A percentile compares a stretch with the other conserved stretches of the same genome.
These are phyloP conservation scores for Paramuricea clavata DNA, from an alignment of 92 coral and sea anemone genomes.

Conservation along the genomic window DNA sequence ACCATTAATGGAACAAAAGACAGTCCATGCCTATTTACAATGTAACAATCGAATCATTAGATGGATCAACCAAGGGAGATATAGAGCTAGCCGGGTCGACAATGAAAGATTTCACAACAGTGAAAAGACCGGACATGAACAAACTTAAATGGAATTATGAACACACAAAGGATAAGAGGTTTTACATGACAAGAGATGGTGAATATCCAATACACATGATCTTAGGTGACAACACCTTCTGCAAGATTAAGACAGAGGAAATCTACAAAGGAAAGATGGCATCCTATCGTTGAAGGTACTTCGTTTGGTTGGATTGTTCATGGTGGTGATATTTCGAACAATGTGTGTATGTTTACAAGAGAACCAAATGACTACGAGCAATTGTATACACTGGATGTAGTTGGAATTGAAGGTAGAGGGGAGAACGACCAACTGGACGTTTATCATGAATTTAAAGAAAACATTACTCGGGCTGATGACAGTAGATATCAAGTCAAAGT, in stretches of 20 bases:
- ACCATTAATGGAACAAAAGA: conserved; percentile 52
- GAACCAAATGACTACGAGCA: conserved; percentile 15
- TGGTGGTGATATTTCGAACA: conserved; percentile 49
- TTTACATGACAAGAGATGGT: conserved; percentile 50
- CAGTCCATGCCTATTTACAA: conserved; percentile 66
- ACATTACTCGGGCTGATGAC: conserved; percentile 35
- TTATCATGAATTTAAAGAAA: conserved; percentile 50
- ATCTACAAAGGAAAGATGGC: conserved; percentile 57
- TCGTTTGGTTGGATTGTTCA: conserved; percentile 67
- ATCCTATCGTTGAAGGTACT: conserved; percentile 63
- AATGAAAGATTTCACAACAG: conserved; percentile 51
- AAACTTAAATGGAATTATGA: conserved; percentile 57
- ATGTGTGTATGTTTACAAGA: conserved; percentile 14
- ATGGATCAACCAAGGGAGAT: conserved; percentile 25
- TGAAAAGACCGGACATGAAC: conserved; percentile 61
- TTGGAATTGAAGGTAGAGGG: conserved; percentile 5
- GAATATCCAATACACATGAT: conserved; percentile 56
- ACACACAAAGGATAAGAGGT: conserved; percentile 56
- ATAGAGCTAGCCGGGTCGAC: conserved; percentile 37
- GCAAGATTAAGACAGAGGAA: conserved; percentile 58
- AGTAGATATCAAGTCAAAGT: conserved; percentile 65
- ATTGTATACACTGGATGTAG: background rate
- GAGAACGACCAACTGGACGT: conserved; percentile 36
- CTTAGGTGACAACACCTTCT: conserved; percentile 35
- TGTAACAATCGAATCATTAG: conserved; percentile 25